Evolutionary conservation across 2,888 invertebrate species (phyloP).

Genomic region (Lycaena phlaeas): DNA sequence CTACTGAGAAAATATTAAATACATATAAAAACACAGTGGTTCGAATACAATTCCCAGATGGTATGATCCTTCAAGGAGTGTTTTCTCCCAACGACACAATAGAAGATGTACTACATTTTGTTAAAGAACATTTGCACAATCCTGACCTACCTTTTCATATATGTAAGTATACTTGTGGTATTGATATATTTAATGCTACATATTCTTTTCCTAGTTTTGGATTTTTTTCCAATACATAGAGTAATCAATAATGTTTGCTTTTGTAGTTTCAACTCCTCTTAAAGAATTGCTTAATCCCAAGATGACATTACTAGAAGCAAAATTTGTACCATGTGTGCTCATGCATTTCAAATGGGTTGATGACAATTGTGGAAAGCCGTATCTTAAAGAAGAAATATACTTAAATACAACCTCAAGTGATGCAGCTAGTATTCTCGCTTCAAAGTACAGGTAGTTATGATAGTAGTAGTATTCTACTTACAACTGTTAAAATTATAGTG

Average conservation of each 20-base stretch:
- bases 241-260: background rate
- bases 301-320: constrained; percentile 78
- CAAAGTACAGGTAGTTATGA: constrained; percentile 76
- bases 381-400: constrained; percentile 74
- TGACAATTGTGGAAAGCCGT: constrained; percentile 40
- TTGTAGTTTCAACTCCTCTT: constrained; percentile 87
- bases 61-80: constrained; percentile 87
- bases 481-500: background rate
- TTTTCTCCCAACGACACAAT: constrained; percentile 86
- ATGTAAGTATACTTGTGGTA: constrained; percentile 74
- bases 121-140: constrained; percentile 78
- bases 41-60: constrained; percentile 89
- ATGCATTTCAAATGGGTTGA: constrained; percentile 78
- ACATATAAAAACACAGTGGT: constrained; percentile 85
- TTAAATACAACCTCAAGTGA: constrained; percentile 76
- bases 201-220: constrained; percentile 11
- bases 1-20: constrained; percentile 64
- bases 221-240: too few relatives aligned
- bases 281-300: constrained; percentile 77
- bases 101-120: constrained; percentile 79
- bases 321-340: constrained; percentile 84
- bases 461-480: too few relatives aligned
- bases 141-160: constrained; percentile 81
- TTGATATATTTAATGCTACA: constrained; percentile 6
- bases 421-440: constrained; percentile 78